Evolutionary conservation across 2,797 vertebrate species (phyloP), one percentile per base, ranked within the genome.

Genomic region (Phalanger gymnotis): DNA sequence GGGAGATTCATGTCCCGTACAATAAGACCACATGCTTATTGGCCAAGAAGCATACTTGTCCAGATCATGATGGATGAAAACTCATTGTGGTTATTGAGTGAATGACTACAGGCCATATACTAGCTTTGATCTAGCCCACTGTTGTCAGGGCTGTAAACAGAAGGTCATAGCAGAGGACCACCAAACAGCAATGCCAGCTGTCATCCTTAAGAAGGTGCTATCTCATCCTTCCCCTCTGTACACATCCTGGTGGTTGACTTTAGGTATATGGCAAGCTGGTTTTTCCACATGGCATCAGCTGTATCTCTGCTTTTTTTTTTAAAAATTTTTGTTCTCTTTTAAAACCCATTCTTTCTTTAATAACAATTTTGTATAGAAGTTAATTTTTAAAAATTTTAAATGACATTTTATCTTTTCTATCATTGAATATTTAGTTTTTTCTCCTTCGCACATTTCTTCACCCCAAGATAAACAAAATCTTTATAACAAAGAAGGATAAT

Each of bases 11-110:
- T 22, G 6, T 30, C 55, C 55, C 94, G 54, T 94, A 97, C 97
- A 92, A 51, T 19, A 4, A 7, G 54, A 94, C 28, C 73, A 94
- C 40, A 92, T 93, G 31, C 90, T 93, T 34, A 92, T 66, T 96
- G 96, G 94, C 61, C 92, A 95, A 97, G 95, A 93, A 95, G 90
- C 92, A 93, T 3, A 96, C 91, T 87, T 96, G 94, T 95, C 93
- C 93, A 95, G 96, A 58, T 94, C 94, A 91, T 54, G 90, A 94
- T 56, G 94, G 94, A 73, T 56, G 40, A 97, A 96, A 91, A 47
- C 87, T 92, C 52, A 27, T 58, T 91, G 90, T 25, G 54, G 92
- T 98, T 97, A 96, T 96, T 93, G 94, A 40, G 55, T 81, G 28
- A 66, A 90, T 66, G 90, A 95, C 95, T 91, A 90, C 28, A 81